Evolutionary conservation across 2,113 vertebrate genomes (phyloP).

Genomic region (Dromaius novaehollandiae): DNA sequence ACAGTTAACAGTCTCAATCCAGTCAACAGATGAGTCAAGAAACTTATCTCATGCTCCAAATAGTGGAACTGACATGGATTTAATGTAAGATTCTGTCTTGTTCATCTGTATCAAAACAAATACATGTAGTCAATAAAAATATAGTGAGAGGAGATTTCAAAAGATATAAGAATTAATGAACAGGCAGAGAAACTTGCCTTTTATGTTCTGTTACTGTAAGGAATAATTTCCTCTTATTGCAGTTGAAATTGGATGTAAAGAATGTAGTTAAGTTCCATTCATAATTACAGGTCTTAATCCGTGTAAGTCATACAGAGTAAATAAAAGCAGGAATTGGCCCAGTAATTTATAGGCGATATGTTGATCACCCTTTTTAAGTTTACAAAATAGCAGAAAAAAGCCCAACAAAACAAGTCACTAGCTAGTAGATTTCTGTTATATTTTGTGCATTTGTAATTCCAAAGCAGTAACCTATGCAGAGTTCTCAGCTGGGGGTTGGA

Average conservation of each 20-base stretch:
- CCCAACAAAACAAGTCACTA: not conserved
- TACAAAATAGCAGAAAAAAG: not conserved
- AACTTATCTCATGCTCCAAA: not conserved
- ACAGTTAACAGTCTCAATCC: not conserved
- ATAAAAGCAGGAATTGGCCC: not conserved
- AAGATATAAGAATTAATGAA: not conserved
- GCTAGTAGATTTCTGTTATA: not conserved
- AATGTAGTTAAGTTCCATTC: not conserved
- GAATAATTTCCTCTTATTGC: not conserved
- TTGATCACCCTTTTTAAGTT: not conserved
- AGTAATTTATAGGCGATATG: not conserved
- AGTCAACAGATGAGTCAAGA: not conserved
- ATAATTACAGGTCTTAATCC: not conserved
- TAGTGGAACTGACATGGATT: not conserved
- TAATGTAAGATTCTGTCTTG: not conserved
- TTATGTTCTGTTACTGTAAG: not conserved
- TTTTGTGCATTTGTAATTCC: not conserved
- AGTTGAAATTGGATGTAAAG: not conserved
- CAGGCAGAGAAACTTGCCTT: not conserved
- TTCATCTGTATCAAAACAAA: not conserved
- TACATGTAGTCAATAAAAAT: conserved; percentile 8
- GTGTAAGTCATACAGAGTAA: not conserved
- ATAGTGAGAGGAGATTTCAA: not conserved
- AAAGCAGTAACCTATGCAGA: not conserved
- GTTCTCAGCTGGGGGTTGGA: not conserved